Conservation (phyloP, 2,113 vertebrate genomes). For the Zosterops japonicus region DNA sequence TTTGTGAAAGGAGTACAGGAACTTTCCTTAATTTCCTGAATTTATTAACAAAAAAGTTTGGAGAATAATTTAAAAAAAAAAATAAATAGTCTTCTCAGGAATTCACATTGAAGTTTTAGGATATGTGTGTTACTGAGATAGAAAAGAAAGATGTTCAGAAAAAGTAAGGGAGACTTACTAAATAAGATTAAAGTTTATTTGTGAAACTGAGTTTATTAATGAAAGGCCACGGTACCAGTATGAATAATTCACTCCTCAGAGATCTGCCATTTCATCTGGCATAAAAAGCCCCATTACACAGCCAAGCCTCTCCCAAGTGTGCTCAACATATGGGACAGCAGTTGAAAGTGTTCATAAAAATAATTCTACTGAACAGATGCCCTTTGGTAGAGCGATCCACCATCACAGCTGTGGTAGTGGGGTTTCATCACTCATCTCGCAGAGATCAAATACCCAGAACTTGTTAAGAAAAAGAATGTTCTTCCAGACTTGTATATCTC, state of each 20-base stretch:
- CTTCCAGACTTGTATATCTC: not conserved
- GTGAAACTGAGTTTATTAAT: constrained; percentile 13
- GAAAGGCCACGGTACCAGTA: not conserved
- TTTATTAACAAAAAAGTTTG: not conserved
- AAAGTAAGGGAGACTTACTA: not conserved
- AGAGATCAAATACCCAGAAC: constrained; percentile 17
- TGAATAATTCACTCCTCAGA: constrained; percentile 27
- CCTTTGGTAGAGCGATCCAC: not conserved
- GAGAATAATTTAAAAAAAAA: not conserved
- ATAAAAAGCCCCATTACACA: not conserved
- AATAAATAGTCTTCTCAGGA: not conserved
- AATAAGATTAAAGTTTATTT: constrained; percentile 6
- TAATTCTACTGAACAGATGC: not conserved
- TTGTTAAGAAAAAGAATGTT: constrained; percentile 10
- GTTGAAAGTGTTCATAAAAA: constrained; percentile 30
- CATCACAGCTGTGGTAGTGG: not conserved
- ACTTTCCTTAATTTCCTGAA: not conserved
- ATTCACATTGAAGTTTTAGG: not conserved
- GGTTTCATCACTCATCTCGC: not conserved
- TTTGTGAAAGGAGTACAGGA: not conserved
- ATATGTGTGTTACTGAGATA: not conserved
- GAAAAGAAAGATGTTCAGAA: not conserved
- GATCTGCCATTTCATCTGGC: constrained; percentile 25
- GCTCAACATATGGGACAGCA: not conserved
- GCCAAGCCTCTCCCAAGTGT: not conserved